phyloP scores from a whole-genome alignment of 1,140 invertebrate species.

The Magallana angulata region DNA sequence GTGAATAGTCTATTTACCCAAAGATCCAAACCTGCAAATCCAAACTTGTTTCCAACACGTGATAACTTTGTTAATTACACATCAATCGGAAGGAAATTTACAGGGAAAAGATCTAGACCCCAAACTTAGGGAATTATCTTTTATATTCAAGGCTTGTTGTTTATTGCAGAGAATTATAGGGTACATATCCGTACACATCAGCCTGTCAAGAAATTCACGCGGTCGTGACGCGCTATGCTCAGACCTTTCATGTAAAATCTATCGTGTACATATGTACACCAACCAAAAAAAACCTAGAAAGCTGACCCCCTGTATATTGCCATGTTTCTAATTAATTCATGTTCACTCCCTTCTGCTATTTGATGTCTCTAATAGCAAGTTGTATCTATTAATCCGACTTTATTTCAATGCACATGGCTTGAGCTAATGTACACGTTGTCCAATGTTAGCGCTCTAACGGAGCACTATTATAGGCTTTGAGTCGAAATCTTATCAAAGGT shows the following conservation, averaged over 20 bases:
- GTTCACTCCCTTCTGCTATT: neutral
- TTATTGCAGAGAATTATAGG: slow-evolving; percentile 36
- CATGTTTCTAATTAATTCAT: slow-evolving; percentile 5
- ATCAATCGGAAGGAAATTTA: slow-evolving; percentile 36
- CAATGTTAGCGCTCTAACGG: neutral
- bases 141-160: slow-evolving; percentile 26
- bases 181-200: slow-evolving; percentile 5
- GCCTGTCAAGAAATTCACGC: slow-evolving; percentile 19
- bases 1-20: slow-evolving; percentile 29
- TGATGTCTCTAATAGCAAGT: slow-evolving; percentile 31
- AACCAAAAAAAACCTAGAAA: neutral
- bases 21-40: slow-evolving; percentile 26
- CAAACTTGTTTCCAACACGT: slow-evolving; percentile 30
- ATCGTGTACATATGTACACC: slow-evolving; percentile 1
- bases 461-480: slow-evolving; percentile 1
- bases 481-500: slow-evolving; percentile 7
- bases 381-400: slow-evolving; percentile 28
- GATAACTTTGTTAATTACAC: slow-evolving; percentile 29
- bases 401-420: slow-evolving; percentile 30
- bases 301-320: slow-evolving; percentile 7
- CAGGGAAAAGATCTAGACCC: slow-evolving; percentile 6
- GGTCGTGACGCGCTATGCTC: neutral
- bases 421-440: slow-evolving; percentile 19
- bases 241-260: neutral
- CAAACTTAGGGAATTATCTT: slow-evolving; percentile 28